phyloP scores from a whole-genome alignment of 2,797 vertebrate species.

The Threskiornis aethiopicus region DNA sequence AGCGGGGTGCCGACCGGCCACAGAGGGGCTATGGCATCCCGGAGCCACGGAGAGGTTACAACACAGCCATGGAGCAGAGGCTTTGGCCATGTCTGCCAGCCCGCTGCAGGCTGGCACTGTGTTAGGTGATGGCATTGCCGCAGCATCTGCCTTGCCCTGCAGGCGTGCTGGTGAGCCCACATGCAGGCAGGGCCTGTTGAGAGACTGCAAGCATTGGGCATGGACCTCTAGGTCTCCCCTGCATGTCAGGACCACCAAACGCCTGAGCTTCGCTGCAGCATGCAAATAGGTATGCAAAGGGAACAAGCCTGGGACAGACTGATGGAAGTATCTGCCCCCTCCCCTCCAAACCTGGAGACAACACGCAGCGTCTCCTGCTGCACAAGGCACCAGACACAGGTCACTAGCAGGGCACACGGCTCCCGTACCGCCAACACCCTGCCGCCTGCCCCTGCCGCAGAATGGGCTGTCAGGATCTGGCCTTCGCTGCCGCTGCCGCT shows the following conservation, averaged over 20 bases:
- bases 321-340: background rate
- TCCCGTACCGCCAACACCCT: background rate
- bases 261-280: background rate
- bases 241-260: background rate
- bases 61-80: rapidly evolving
- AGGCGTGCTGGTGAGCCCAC: background rate
- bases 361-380: rapidly evolving
- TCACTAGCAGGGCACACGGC: background rate
- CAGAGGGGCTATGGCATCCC: background rate
- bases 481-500: rapidly evolving
- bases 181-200: background rate
- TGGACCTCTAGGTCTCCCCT: background rate
- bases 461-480: background rate
- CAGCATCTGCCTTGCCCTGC: background rate
- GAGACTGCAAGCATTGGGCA: background rate
- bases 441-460: background rate
- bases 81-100: background rate
- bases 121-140: background rate
- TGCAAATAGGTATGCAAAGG: background rate
- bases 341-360: background rate
- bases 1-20: rapidly evolving
- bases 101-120: rapidly evolving
- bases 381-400: background rate
- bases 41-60: background rate
- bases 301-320: background rate